Base-by-base conservation (phyloP, 2,888 invertebrate species). In the Microplitis deprimator region DNA sequence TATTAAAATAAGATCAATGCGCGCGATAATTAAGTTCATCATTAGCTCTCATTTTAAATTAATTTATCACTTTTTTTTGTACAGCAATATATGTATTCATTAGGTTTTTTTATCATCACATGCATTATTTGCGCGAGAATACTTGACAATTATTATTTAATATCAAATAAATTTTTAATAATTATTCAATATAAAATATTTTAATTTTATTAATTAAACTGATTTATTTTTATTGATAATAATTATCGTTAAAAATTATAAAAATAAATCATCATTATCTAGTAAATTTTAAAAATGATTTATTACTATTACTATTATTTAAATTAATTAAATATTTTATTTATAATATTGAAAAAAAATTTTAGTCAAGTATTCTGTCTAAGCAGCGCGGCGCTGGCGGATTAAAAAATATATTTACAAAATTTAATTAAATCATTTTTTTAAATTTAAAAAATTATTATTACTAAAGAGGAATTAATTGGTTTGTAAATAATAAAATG, bases 41-140 rank as follows among this genome's bases (percentile, higher is more conserved):
- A 73, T 79, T 80, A 80, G 73, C 80, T 82, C 80, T 80, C 80
- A 79, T 68, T 71, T 69, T 68, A 16, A 10, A 38, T 62, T 76
- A 68, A 60, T 67, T 67, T 60, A 50, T 50, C 50, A 65, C 50
- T 38, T 60, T 77, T 65, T 78, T 78, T 75, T 77, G 69, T 76
- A 76, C 73, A 79, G 73, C 64, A 79, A 79, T 77, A 73, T 79
- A 79, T 68, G 73, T 65, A 80, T 79, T 75, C 74, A 41, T 79
- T 67, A 73, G 40, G 29, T 29, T 29, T 50, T 50, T 50, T 50
- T 50, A 76, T 77, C 68, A 68, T 77, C 62, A 71, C 74, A 78
- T 68, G 82, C 82, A 83, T 81, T 81, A 80, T 79, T 85, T 77
- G 89, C 88, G 88, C 87, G 86, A 88, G 89, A 85, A 84, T 87